These are phyloP conservation scores for Tragelaphus oryx DNA, from an alignment of 2,797 vertebrate species.

Conservation along the genomic window DNA sequence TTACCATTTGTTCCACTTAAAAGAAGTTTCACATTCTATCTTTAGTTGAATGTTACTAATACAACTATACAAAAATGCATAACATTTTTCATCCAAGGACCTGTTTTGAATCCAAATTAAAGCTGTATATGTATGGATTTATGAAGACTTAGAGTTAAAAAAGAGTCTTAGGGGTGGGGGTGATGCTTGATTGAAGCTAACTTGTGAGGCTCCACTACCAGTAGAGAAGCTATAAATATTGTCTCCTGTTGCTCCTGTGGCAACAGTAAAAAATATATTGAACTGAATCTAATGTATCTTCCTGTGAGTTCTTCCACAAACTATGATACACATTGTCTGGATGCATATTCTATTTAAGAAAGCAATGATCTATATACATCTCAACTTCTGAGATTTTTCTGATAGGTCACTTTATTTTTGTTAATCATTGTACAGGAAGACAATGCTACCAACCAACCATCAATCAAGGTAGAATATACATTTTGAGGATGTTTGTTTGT, in stretches of 20 bases:
- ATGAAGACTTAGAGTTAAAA: slow-evolving; percentile 5
- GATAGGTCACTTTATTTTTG: background rate
- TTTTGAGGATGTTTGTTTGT: background rate
- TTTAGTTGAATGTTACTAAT: slow-evolving; percentile 27
- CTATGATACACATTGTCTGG: background rate
- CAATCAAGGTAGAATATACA: background rate
- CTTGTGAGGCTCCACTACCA: background rate
- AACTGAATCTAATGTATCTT: slow-evolving; percentile 6
- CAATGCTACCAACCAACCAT: background rate
- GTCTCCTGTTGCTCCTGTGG: background rate
- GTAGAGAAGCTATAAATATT: slow-evolving; percentile 46
- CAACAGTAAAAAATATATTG: slow-evolving; percentile 46
- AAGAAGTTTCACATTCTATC: slow-evolving; percentile 26
- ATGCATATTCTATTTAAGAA: background rate
- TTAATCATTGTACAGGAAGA: background rate
- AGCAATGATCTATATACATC: background rate
- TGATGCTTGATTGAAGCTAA: slow-evolving; percentile 41
- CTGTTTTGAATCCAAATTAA: slow-evolving; percentile 51
- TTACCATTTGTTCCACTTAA: background rate
- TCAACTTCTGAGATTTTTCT: background rate
- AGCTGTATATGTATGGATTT: background rate
- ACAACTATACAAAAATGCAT: background rate
- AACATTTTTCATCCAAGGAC: slow-evolving; percentile 27
- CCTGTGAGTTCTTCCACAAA: background rate
- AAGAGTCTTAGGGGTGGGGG: background rate